phyloP scores from a whole-genome alignment of 2,797 vertebrate genomes.

The Numenius phaeopus region DNA sequence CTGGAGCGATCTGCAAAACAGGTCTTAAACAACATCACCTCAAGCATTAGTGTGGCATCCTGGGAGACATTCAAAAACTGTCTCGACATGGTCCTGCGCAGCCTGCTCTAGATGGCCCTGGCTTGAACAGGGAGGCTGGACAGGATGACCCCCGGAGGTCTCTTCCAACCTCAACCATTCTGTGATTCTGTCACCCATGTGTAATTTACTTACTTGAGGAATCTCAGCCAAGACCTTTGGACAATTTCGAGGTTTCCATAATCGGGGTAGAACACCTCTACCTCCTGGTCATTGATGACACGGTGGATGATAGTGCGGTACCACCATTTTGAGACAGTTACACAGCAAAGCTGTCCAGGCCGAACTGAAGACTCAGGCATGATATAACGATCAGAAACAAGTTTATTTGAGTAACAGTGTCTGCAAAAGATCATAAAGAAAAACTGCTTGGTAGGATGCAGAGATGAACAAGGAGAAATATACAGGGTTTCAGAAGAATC shows the following conservation, averaged over 20 bases:
- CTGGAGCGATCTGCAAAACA: neutral
- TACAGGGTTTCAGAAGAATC: neutral
- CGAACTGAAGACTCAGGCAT: constrained; percentile 84
- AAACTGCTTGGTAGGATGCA: neutral
- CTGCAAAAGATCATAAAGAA: constrained; percentile 74
- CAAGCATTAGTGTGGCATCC: neutral
- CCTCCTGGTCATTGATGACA: constrained; percentile 81
- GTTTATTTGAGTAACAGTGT: constrained; percentile 86
- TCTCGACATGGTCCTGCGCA: neutral
- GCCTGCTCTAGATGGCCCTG: neutral
- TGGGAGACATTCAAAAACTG: neutral
- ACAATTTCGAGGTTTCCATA: constrained; percentile 85
- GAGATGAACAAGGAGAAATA: neutral
- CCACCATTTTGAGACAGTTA: constrained; percentile 86
- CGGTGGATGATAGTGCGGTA: constrained; percentile 90
- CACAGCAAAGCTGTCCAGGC: constrained; percentile 90
- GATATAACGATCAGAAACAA: constrained; percentile 85
- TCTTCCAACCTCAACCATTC: neutral
- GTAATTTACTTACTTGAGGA: constrained; percentile 89
- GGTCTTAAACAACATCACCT: neutral
- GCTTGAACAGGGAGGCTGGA: neutral
- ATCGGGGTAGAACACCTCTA: constrained; percentile 92
- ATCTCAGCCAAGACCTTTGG: constrained; percentile 84
- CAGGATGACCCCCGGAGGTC: neutral
- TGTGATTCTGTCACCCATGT: rapidly evolving